These are phyloP conservation scores for Notodonta dromedarius DNA, from an alignment of 2,888 invertebrate genomes.

Conservation along the genomic window DNA sequence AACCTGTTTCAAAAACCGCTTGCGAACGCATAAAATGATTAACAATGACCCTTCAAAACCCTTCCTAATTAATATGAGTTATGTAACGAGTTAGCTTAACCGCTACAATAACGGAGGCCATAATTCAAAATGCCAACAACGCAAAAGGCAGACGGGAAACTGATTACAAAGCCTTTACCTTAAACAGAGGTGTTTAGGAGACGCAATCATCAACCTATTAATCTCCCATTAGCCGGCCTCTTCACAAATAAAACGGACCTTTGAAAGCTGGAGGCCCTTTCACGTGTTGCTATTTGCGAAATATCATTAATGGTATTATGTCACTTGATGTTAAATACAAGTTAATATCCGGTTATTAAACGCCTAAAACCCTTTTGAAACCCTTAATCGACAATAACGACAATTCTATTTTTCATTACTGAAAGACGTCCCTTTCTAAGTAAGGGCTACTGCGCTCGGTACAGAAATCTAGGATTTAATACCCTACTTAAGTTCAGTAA, in stretches of 20 bases:
- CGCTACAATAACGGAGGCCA: constrained; percentile 18
- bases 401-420: too few species aligned
- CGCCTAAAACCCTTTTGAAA: too few species aligned
- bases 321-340: too few species aligned
- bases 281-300: not conserved
- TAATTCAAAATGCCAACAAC: constrained; percentile 24
- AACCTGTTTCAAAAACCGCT: constrained; percentile 13
- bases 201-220: constrained; percentile 4
- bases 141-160: constrained; percentile 10
- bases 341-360: not conserved
- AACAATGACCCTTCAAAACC: constrained; percentile 4
- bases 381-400: too few species aligned
- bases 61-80: constrained; percentile 26
- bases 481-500: not conserved
- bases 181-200: constrained; percentile 19
- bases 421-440: too few species aligned
- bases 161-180: constrained; percentile 30
- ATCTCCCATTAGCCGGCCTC: not conserved
- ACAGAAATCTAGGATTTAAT: not conserved
- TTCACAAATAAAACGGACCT: not conserved
- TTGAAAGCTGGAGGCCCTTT: not conserved
- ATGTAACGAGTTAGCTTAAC: constrained; percentile 26
- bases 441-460: too few species aligned
- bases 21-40: constrained; percentile 2
- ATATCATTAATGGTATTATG: not conserved